Evolutionary conservation across 2,888 invertebrate genomes (phyloP), one percentile per base, ranked within the genome.

Genomic region (Venusia cambrica): DNA sequence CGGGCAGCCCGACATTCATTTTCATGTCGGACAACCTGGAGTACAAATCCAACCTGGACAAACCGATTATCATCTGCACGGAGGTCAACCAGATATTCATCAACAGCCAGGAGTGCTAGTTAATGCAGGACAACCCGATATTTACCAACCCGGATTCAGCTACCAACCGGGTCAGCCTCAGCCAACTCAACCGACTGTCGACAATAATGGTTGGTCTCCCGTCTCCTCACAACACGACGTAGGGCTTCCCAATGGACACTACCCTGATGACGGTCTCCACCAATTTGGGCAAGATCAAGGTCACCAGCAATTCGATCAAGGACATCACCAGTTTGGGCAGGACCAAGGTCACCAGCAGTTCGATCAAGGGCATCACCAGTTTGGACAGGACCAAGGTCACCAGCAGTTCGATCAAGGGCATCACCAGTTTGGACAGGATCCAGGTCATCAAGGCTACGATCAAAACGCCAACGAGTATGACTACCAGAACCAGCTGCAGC

Each of bases 181-280:
- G 18, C 61, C 67, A 1, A 43, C 56, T 0, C 38, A 62, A 3
- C 68, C 65, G 10, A 54, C 67, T 1, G 35, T 74, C n/a, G 83
- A 84, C 16, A 73, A 76, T 45, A 67, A 81, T 5, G 85, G 84
- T 3, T 85, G 85, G 85, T 73, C 83, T 1, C 85, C 85, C 1
- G 74, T 85, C n/a, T 63, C 73, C 1, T 17, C 71, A 0, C 71
- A 73, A 9, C 67, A 69, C 13, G 75, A 78, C 10, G 28, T 60
- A 2, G 48, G 53, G 1, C 47, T 58, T 2, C 26, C 45, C 6
- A 72, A 65, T 2, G 54, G 41, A 1, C 66, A 71, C 15, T 63
- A 59, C 20, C 65, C 62, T 2, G 54, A 54, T 12, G 64, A 70
- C 5, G 66, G 64, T 11, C 58, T 63, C 2, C 72, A 69, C 16